A percentile compares a stretch with the other conserved stretches of the same genome.
Evolutionary conservation across 1,140 invertebrate species (phyloP).

Genomic region (Drosophila funebris): DNA sequence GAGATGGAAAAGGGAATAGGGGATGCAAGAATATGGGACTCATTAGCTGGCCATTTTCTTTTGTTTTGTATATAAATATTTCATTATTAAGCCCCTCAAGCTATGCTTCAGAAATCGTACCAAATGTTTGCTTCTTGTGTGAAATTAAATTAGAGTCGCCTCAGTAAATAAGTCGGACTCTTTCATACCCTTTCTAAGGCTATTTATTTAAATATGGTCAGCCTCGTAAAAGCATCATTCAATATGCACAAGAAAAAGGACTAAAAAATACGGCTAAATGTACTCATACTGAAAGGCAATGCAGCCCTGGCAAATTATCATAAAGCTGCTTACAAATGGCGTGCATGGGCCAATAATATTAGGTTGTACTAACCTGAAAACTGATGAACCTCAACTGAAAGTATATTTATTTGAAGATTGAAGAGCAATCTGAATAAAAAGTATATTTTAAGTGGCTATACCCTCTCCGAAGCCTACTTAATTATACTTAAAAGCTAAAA

Average conservation of each 20-base stretch:
- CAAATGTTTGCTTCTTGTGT: conserved; percentile 54
- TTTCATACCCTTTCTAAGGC: background rate
- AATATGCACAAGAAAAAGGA: background rate
- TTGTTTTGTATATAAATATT: conserved; percentile 49
- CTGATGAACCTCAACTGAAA: too few relatives aligned
- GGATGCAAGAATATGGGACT: conserved; percentile 31
- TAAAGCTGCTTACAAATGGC: too few relatives aligned
- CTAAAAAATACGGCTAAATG: background rate
- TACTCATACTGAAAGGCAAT: background rate
- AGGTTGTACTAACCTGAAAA: too few relatives aligned
- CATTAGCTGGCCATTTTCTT: conserved; percentile 61
- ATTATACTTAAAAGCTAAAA: conserved; percentile 10
- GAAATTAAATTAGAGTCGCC: conserved; percentile 73
- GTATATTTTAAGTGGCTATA: conserved; percentile 7
- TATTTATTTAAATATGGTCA: background rate
- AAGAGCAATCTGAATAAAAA: conserved; percentile 2
- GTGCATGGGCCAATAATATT: too few relatives aligned
- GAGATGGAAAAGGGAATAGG: conserved; percentile 8
- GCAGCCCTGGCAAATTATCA: too few relatives aligned
- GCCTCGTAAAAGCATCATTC: background rate
- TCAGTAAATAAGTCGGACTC: conserved; percentile 60
- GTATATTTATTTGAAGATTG: background rate
- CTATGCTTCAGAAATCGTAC: conserved; percentile 47
- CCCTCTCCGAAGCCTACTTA: background rate
- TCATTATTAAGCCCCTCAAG: conserved; percentile 36